These are phyloP conservation scores for Candoia aspera DNA, from an alignment of 2,113 vertebrate genomes.

Conservation along the genomic window DNA sequence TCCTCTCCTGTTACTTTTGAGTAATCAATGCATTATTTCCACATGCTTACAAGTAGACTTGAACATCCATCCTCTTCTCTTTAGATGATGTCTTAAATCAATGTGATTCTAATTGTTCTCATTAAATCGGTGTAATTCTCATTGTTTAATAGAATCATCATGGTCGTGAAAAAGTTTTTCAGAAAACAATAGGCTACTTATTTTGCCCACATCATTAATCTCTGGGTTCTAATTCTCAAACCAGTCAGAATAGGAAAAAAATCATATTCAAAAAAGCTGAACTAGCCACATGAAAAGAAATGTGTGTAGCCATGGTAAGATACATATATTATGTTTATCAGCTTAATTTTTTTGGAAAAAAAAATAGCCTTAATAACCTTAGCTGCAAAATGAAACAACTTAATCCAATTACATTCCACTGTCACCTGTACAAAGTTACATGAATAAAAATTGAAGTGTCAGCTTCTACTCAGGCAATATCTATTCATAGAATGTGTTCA, in stretches of 20 bases:
- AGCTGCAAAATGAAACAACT: neutral
- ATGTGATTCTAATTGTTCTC: neutral
- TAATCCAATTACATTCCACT: neutral
- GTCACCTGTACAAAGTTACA: neutral
- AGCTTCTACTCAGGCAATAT: neutral
- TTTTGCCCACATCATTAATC: neutral
- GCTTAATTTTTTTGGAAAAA: neutral
- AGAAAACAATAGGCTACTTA: neutral
- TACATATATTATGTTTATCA: neutral
- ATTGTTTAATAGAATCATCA: neutral
- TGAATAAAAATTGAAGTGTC: neutral
- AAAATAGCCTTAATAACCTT: neutral
- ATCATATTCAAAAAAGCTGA: neutral
- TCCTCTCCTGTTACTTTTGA: neutral
- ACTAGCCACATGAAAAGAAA: neutral
- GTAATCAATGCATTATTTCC: neutral
- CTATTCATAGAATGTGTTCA: neutral
- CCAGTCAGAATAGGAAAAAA: neutral
- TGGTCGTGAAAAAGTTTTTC: neutral
- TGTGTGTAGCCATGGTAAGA: neutral
- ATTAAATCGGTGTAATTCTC: neutral
- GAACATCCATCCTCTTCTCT: neutral
- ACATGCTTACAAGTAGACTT: neutral
- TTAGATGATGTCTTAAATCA: neutral
- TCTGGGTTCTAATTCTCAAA: neutral